Percentiles rank a stretch among this genome's conserved stretches.
Conservation (phyloP, 1,140 invertebrate species). For the Helicoverpa zea region DNA sequence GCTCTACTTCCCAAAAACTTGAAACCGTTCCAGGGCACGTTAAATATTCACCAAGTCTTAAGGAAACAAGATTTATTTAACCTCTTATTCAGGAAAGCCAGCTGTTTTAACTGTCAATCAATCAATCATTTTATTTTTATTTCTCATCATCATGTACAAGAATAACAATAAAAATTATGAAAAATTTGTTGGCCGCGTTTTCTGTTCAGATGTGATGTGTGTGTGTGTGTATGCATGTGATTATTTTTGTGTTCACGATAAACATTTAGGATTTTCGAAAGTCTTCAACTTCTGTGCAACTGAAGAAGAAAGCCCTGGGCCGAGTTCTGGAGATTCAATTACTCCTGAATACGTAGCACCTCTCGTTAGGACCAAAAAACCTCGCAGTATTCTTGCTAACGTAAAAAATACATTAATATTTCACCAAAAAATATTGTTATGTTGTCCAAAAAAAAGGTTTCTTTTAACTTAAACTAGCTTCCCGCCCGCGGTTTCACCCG, state of each 20-base stretch:
- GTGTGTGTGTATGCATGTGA: not conserved
- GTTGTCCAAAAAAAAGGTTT: not conserved
- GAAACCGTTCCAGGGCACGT: not conserved
- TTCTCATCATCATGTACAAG: too few species aligned
- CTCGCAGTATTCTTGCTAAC: not conserved
- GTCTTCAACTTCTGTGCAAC: not conserved
- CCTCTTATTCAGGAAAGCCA: not conserved
- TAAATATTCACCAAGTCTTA: constrained; percentile 4
- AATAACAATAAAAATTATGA: too few species aligned
- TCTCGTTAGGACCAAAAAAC: constrained; percentile 2
- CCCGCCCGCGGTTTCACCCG: too few species aligned
- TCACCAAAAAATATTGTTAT: not conserved
- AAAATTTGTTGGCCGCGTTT: too few species aligned
- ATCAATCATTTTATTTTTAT: too few species aligned
- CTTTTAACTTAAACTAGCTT: not conserved
- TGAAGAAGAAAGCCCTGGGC: not conserved
- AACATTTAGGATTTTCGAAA: not conserved
- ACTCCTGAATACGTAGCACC: not conserved
- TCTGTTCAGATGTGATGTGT: too few species aligned
- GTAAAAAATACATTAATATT: not conserved
- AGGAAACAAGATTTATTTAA: not conserved
- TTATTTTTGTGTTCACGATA: not conserved
- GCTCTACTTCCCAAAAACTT: constrained; percentile 5
- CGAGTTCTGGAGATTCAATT: not conserved
- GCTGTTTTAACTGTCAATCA: not conserved